A percentile compares a stretch with the other conserved stretches of the same genome.
phyloP scores from a whole-genome alignment of 2,113 vertebrate genomes.

The Passer domesticus region DNA sequence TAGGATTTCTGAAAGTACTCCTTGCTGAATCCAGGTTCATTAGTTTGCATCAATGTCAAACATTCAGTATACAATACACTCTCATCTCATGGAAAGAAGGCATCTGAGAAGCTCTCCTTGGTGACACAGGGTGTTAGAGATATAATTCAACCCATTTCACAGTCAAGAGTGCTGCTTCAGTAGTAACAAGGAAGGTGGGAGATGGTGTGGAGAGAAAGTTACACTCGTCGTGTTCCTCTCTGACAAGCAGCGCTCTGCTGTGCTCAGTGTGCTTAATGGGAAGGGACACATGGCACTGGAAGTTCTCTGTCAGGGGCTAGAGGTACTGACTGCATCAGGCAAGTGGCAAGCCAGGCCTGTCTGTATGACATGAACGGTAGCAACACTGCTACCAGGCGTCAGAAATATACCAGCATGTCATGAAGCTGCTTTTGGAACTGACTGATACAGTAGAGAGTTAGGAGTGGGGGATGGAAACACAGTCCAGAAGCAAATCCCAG shows the following conservation, averaged over 20 bases:
- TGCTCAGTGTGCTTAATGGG: neutral
- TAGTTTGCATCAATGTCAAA: slow-evolving; percentile 45
- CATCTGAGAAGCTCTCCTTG: neutral
- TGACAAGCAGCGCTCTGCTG: neutral
- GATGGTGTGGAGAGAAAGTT: neutral
- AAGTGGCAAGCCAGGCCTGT: neutral
- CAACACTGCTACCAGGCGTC: neutral
- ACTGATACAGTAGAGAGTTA: neutral
- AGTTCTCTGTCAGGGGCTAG: neutral
- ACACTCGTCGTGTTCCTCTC: neutral
- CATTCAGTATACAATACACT: neutral
- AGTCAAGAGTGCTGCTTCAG: neutral
- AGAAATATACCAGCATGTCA: neutral
- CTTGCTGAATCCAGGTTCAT: slow-evolving; percentile 26
- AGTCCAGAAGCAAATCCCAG: neutral
- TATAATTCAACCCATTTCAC: neutral
- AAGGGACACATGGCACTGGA: neutral
- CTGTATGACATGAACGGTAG: neutral
- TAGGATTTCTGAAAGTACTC: slow-evolving; percentile 30
- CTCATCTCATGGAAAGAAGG: neutral
- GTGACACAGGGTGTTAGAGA: neutral
- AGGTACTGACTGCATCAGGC: neutral
- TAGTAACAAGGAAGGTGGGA: neutral
- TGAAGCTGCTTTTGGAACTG: neutral
- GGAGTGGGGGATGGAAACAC: neutral